Percentiles rank a stretch among this genome's conserved stretches.
phyloP scores from a whole-genome alignment of 64 coral and sea anemone genomes.

The Acropora yongei region DNA sequence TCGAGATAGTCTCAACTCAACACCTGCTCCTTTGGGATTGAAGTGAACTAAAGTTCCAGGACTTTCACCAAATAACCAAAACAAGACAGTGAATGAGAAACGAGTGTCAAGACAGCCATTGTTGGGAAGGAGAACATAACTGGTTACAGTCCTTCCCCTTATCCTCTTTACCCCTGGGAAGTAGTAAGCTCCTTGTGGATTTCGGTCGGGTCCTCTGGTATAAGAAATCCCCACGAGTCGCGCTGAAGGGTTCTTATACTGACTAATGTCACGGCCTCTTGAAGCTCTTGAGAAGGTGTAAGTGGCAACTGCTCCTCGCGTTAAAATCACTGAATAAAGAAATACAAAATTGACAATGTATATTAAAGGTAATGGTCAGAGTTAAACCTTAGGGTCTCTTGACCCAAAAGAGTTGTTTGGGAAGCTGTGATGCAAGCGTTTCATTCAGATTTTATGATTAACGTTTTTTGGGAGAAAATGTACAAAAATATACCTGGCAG shows the following conservation, averaged over 20 bases:
- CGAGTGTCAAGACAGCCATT: constrained; percentile 49
- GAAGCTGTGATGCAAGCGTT: neutral
- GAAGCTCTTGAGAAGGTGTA: constrained; percentile 45
- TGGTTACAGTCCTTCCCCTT: constrained; percentile 5
- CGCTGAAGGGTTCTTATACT: constrained; percentile 61
- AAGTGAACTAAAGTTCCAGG: constrained; percentile 52
- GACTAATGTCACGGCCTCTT: constrained; percentile 41
- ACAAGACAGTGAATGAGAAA: constrained; percentile 34
- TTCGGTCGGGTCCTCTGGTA: constrained; percentile 42
- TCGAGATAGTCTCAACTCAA: constrained; percentile 27
- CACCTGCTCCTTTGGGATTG: constrained; percentile 41
- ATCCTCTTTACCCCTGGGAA: constrained; percentile 20
- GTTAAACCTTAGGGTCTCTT: too few species aligned
- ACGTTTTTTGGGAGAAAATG: too few species aligned
- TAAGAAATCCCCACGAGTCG: constrained; percentile 39
- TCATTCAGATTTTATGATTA: too few species aligned
- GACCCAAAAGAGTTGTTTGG: too few species aligned
- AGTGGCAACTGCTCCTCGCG: constrained; percentile 43
- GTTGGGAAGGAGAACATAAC: constrained; percentile 73
- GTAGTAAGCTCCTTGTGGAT: constrained; percentile 57
- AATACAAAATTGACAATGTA: neutral
- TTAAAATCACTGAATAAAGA: constrained; percentile 33
- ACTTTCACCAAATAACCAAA: constrained; percentile 33
- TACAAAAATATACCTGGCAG: too few species aligned
- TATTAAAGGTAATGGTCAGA: too few species aligned